These are phyloP conservation scores for Silvanus unidentatus DNA, from an alignment of 2,888 invertebrate genomes.

Conservation along the genomic window DNA sequence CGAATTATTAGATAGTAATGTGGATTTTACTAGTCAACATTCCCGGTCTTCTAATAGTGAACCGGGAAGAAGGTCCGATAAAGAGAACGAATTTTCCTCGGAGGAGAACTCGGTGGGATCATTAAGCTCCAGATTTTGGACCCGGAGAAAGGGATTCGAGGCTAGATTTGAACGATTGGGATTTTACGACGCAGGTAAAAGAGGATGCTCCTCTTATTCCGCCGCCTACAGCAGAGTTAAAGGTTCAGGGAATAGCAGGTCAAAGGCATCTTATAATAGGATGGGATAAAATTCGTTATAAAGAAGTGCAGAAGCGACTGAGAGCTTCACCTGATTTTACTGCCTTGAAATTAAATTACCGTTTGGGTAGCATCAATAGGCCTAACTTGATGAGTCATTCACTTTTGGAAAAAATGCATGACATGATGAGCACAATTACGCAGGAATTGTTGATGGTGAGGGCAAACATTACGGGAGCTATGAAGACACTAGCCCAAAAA, in stretches of 20 bases:
- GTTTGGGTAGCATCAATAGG: neutral
- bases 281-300: constrained; percentile 7
- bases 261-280: neutral
- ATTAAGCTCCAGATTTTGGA: no score
- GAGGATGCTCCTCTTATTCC: neutral
- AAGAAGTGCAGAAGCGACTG: constrained; percentile 5
- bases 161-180: neutral
- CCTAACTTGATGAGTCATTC: no score
- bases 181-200: neutral
- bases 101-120: no score
- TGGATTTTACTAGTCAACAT: no score
- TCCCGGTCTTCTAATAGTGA: no score
- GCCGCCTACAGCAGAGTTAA: neutral
- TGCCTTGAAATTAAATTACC: neutral
- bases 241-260: neutral
- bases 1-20: no score
- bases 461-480: neutral
- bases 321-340: neutral
- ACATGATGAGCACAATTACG: neutral
- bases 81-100: no score
- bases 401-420: neutral
- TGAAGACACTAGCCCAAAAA: neutral
- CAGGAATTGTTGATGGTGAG: neutral
- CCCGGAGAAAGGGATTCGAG: no score
- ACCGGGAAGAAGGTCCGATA: no score